These are phyloP conservation scores for Heterochromis multidens DNA, from an alignment of 2,113 vertebrate species.

Conservation along the genomic window DNA sequence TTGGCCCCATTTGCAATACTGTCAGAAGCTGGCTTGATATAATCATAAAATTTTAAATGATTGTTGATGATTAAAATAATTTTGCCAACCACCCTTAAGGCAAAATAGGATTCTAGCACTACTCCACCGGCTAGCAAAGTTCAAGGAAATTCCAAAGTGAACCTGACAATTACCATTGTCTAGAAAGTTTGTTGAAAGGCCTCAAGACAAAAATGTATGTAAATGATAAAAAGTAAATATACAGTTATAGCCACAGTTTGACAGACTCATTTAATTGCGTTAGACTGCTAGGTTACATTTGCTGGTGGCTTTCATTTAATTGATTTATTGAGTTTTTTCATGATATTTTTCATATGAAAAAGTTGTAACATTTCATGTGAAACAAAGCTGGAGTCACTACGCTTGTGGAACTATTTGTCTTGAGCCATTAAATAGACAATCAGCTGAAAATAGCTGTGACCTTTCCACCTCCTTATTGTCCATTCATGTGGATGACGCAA, in stretches of 20 bases:
- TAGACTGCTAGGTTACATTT: background rate
- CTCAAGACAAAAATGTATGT: background rate
- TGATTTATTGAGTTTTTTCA: background rate
- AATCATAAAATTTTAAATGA: conserved; percentile 1
- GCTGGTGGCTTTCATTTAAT: background rate
- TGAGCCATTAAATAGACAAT: background rate
- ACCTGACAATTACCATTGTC: background rate
- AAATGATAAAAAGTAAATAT: background rate
- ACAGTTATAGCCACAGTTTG: background rate
- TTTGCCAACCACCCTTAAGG: background rate
- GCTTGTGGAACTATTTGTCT: background rate
- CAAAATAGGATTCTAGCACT: background rate
- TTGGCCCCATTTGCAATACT: conserved; percentile 21
- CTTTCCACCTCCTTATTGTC: conserved; percentile 2
- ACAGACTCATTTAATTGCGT: background rate
- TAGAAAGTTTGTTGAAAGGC: background rate
- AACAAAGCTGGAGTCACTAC: background rate
- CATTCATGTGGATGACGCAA: background rate
- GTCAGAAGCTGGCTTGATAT: background rate
- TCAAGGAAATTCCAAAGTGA: background rate
- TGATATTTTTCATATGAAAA: background rate
- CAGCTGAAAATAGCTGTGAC: conserved; percentile 1
- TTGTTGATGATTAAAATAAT: background rate
- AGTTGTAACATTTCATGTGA: background rate
- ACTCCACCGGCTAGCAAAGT: background rate